Evolutionary conservation across 2,888 invertebrate genomes (phyloP).

Genomic region (Acleris sparsana): DNA sequence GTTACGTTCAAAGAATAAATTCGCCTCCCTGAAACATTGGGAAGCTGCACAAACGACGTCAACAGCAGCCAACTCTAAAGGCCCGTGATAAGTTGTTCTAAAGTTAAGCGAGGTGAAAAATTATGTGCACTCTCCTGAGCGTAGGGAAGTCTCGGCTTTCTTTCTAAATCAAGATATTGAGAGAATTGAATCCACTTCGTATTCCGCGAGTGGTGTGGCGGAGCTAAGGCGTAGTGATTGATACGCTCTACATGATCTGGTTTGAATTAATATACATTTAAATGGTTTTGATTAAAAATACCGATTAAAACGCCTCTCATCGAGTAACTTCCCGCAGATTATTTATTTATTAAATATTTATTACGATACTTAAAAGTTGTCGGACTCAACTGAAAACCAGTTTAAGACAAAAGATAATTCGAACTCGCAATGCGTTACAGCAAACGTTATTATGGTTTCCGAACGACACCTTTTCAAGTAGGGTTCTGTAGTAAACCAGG

Average conservation of each 20-base stretch:
- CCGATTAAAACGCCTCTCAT: no score
- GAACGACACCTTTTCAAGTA: no score
- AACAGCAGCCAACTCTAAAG: constrained; percentile 24
- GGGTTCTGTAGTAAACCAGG: no score
- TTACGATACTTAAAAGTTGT: neutral
- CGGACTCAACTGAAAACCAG: no score
- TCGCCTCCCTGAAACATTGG: constrained; percentile 33
- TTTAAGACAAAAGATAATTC: no score
- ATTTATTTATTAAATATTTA: no score
- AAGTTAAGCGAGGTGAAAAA: constrained; percentile 38
- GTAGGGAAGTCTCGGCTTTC: constrained; percentile 10
- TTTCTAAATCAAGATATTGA: constrained; percentile 18
- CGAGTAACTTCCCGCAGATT: no score
- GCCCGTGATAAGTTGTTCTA: constrained; percentile 36
- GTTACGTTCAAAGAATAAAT: constrained; percentile 41
- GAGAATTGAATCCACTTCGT: constrained; percentile 17
- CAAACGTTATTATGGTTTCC: no score
- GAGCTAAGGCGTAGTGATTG: constrained; percentile 6
- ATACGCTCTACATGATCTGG: constrained; percentile 2
- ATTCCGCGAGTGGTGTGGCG: constrained; percentile 9
- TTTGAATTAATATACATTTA: constrained; percentile 8
- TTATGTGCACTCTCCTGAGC: constrained; percentile 35
- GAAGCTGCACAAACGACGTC: constrained; percentile 36
- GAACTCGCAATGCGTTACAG: no score
- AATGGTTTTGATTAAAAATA: neutral